Percentiles rank a stretch among this genome's conserved stretches.
These are phyloP conservation scores for Pheosia tremula DNA, from an alignment of 2,888 invertebrate genomes.

Conservation along the genomic window DNA sequence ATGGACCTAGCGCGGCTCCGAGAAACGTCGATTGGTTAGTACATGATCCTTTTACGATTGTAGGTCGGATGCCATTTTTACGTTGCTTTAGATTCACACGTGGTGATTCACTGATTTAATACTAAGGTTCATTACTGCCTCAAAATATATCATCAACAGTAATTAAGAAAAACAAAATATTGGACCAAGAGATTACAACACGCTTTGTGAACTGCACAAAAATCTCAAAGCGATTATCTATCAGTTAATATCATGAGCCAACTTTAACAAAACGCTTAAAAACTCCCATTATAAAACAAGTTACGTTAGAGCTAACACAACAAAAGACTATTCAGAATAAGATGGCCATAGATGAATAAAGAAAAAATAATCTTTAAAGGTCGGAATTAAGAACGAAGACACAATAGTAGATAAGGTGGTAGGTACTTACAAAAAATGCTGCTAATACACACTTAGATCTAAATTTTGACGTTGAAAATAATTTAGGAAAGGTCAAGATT, in stretches of 20 bases:
- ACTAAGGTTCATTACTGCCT: neutral
- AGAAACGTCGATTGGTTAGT: constrained; percentile 32
- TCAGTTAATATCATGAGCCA: neutral
- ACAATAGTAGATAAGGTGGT: constrained; percentile 8
- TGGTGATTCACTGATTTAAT: neutral
- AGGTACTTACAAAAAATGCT: constrained; percentile 3
- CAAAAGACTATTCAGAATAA: constrained; percentile 10
- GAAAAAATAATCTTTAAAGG: constrained; percentile 14
- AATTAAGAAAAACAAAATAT: neutral
- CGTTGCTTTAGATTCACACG: neutral
- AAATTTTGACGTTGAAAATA: neutral
- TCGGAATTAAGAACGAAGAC: constrained; percentile 7
- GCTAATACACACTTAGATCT: neutral
- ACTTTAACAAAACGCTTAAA: constrained; percentile 1
- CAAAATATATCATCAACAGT: no score
- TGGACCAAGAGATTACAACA: neutral
- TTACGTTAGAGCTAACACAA: constrained; percentile 2
- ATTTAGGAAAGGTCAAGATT: neutral
- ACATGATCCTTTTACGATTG: constrained; percentile 8
- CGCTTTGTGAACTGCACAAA: neutral
- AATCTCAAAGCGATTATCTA: neutral
- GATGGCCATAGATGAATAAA: constrained; percentile 15
- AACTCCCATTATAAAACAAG: constrained; percentile 11
- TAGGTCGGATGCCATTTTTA: constrained; percentile 22
- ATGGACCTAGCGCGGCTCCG: constrained; percentile 30